phyloP scores from a whole-genome alignment of 2,113 vertebrate species.

The Scopus umbretta region DNA sequence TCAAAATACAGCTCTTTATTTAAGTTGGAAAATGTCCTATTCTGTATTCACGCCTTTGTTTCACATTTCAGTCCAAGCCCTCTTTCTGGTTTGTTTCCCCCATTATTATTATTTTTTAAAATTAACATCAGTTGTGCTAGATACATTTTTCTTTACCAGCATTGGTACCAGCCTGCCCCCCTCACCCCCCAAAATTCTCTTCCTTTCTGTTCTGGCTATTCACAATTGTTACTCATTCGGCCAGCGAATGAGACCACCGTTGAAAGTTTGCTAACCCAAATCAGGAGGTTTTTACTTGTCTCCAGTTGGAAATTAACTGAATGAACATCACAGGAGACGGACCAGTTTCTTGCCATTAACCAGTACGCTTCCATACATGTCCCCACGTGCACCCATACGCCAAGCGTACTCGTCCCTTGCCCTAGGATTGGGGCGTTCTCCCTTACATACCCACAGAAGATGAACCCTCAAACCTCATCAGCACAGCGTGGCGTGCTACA shows the following conservation, averaged over 20 bases:
- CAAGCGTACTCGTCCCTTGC: neutral
- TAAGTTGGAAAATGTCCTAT: neutral
- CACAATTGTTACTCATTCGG: neutral
- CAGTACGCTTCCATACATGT: accelerated
- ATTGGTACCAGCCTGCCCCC: neutral
- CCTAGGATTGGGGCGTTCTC: neutral
- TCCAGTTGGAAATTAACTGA: neutral
- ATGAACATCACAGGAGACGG: neutral
- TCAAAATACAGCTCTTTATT: neutral
- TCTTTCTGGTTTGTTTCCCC: neutral
- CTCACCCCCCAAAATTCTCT: neutral
- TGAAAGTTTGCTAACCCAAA: neutral
- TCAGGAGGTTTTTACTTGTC: neutral
- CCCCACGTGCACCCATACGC: neutral
- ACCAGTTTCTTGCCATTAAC: neutral
- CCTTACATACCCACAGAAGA: neutral
- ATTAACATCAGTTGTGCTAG: neutral
- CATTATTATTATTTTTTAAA: neutral
- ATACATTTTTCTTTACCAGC: accelerated
- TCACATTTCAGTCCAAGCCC: neutral
- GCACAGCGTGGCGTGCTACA: neutral
- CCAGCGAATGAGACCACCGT: neutral
- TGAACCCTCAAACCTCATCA: neutral
- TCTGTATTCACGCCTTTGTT: neutral
- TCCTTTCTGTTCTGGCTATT: neutral